Base-by-base conservation (phyloP, 2,888 invertebrate genomes). In the Caenorhabditis angaria region DNA sequence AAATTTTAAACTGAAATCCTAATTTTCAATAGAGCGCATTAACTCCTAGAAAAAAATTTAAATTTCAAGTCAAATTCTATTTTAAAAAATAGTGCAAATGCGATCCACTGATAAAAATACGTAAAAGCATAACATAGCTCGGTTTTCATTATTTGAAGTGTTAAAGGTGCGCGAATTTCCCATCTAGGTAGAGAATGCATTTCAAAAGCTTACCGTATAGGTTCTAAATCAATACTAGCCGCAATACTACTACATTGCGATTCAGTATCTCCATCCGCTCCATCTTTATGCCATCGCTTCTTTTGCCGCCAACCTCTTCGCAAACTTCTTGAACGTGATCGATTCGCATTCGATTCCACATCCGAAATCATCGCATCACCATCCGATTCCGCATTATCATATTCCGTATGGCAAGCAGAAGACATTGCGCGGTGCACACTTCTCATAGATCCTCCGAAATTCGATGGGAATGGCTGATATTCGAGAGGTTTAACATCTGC, bases 391-490 rank as follows among this genome's bases (percentile, higher is more conserved):
- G 83, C 85, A 56, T 86, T 86, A 64, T 86, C 86, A 65, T 85
- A 85, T 62, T 85, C 85, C 1, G 85, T 85, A 59, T 85, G 85
- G 62, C 84, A 84, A 22, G 85, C 83, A 8, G 83, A 83, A 3
- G 80, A 80, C 77, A 75, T 70, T 32, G 80, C 77, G 20, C 80
- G 64, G 28, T 77, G 71, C 18, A 79, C 53, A 27, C 76, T 77
- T 57, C 70, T 69, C 12, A 79, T 51, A 0, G 76, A 77, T 47
- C 78, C 73, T 12, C 55, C 65, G 47, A 75, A 71, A 50, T 74
- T 75, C 18, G 76, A 64, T 1, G 81, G 81, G 65, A 81, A 81
- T n/a, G 81, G 79, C 24, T 70, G 74, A 60, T 72, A 77, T 56
- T 75, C 79, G 12, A 79, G 54, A 0, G 79, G 77, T 61, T 73